Base-by-base conservation (phyloP, 2,888 invertebrate genomes). In the Capitulum mitella region DNA sequence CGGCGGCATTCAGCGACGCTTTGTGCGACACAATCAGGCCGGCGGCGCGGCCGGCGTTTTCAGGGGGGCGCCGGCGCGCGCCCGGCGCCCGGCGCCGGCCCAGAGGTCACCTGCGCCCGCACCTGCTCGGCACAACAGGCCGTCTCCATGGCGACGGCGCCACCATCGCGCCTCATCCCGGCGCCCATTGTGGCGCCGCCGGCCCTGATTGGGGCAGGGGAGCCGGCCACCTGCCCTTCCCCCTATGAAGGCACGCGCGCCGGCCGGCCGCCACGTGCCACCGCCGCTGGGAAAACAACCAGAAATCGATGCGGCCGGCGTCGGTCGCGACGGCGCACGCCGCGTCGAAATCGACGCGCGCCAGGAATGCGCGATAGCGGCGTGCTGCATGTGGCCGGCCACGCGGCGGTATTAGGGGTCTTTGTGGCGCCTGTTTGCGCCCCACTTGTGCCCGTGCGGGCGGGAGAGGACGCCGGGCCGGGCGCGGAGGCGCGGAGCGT, bases 181-280 rank as follows among this genome's bases (percentile, higher is more conserved):
- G n/a, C 58, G 22, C n/a, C 58, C 58, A n/a, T 58, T 58, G 29
- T 58, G 51, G 22, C 51, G 51, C 22, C 19, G 1, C n/a, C n/a
- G 58, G n/a, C 58, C n/a, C 58, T 58, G 58, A 58, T 58, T 58
- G 58, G n/a, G 58, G 58, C 58, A 58, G 58, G 58, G 58, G 58
- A 8, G 58, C 58, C 58, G 29, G 29, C n/a, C 58, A 58, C 58
- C 58, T 58, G 58, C 58, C 58, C 43, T 12, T n/a, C n/a, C 58
- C 58, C 58, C 58, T 58, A n/a, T 29, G 58, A 58, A n/a, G 58
- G 58, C 58, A 58, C 58, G 58, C 58, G 58, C 58, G 58, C 29
- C 58, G 29, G n/a, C n/a, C 58, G 10, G 10, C n/a, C 58, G 58
- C 58, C 58, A 58, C 58, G 58, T 58, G 58, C 58, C 58, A 29